A percentile compares a stretch with the other conserved stretches of the same genome.
These are phyloP conservation scores for Entosphenus tridentatus DNA, from an alignment of 2,113 vertebrate genomes.

Conservation along the genomic window DNA sequence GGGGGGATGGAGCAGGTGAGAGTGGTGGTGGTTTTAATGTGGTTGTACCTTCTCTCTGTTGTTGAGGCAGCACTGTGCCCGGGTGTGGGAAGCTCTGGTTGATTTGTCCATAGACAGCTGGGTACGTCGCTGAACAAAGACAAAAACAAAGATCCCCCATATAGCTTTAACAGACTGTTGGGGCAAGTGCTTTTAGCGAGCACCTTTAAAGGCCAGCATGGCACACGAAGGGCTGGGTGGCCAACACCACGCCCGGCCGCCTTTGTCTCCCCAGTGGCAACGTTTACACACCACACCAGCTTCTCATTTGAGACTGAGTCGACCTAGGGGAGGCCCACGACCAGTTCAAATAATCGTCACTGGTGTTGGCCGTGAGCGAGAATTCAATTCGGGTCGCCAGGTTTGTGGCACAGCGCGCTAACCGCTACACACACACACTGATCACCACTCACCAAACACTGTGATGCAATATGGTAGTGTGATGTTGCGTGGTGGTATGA, in stretches of 20 bases:
- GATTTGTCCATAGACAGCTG: conserved; percentile 3
- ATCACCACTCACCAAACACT: too few relatives aligned
- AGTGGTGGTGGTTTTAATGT: too few relatives aligned
- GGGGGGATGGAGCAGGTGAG: conserved; percentile 7
- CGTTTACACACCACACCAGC: background rate
- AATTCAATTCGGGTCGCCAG: too few relatives aligned
- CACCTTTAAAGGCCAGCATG: background rate
- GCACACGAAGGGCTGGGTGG: background rate
- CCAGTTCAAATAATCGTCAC: background rate
- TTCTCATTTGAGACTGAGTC: background rate
- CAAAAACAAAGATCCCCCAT: background rate
- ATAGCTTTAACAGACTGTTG: background rate
- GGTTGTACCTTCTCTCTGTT: background rate
- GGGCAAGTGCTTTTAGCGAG: background rate
- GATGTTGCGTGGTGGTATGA: too few relatives aligned
- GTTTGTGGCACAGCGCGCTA: too few relatives aligned
- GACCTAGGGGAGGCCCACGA: background rate
- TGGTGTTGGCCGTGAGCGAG: too few relatives aligned
- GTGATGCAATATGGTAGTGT: too few relatives aligned
- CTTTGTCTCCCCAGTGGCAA: too few relatives aligned
- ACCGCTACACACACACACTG: too few relatives aligned
- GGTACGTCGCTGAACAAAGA: conserved; percentile 1
- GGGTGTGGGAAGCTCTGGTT: conserved; percentile 4
- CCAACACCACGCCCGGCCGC: background rate
- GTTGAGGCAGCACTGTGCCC: conserved; percentile 5